Evolutionary conservation across 2,113 vertebrate genomes (phyloP).

Genomic region (Otis tarda): DNA sequence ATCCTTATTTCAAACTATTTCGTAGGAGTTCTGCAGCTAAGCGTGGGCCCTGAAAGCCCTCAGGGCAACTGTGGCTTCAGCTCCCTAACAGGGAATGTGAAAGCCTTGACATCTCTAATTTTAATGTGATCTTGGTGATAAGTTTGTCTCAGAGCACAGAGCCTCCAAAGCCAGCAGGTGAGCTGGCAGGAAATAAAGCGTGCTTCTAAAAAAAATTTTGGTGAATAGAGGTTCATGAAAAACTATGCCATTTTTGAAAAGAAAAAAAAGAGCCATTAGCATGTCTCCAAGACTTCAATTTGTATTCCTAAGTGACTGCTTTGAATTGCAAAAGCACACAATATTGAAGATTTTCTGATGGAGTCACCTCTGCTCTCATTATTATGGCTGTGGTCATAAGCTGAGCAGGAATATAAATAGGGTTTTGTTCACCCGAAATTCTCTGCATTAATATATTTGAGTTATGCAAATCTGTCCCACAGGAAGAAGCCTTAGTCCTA

Average conservation of each 20-base stretch:
- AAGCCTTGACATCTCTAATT: neutral
- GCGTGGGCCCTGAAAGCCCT: neutral
- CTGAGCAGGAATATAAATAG: neutral
- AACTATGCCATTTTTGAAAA: neutral
- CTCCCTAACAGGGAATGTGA: neutral
- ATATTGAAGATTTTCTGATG: neutral
- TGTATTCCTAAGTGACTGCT: neutral
- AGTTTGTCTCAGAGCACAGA: neutral
- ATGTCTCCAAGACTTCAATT: neutral
- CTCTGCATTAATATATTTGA: neutral
- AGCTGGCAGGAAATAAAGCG: neutral
- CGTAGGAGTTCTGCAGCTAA: neutral
- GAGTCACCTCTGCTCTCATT: neutral
- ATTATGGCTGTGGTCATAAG: neutral
- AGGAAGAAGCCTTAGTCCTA: neutral
- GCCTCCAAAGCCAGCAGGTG: neutral
- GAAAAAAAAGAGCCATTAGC: neutral
- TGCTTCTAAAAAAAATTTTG: neutral
- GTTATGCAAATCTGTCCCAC: neutral
- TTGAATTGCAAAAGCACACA: neutral
- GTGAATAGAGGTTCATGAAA: neutral
- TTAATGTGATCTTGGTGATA: neutral
- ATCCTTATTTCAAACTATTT: neutral
- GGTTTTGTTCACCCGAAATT: neutral
- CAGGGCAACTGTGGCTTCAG: neutral